Evolutionary conservation across 2,888 invertebrate genomes (phyloP).

Genomic region (Heliconius aoede): DNA sequence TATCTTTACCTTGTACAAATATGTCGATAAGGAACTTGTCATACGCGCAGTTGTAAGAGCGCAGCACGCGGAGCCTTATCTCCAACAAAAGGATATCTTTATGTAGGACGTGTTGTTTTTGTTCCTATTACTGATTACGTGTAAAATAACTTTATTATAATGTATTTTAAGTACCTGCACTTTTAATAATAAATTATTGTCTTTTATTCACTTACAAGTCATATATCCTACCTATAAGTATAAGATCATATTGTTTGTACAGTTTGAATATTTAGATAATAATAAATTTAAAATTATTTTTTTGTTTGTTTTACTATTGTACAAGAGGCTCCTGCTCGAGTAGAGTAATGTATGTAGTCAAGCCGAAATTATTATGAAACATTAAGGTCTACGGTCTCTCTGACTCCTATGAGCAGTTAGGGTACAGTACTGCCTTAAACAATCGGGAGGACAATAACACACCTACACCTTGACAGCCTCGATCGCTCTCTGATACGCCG

Average conservation of each 20-base stretch:
- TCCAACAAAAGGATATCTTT: background rate
- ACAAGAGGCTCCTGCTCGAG: too few relatives aligned
- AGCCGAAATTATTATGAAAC: too few relatives aligned
- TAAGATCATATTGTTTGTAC: slow-evolving; percentile 7
- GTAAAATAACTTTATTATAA: background rate
- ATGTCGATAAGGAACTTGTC: background rate
- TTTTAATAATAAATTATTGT: background rate
- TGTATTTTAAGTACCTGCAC: background rate
- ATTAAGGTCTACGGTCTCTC: too few relatives aligned
- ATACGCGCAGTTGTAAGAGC: background rate
- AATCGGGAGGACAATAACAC: too few relatives aligned
- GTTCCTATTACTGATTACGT: background rate
- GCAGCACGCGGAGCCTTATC: background rate
- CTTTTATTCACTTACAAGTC: background rate
- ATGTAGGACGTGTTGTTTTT: background rate
- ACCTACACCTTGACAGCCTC: too few relatives aligned
- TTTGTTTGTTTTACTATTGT: background rate
- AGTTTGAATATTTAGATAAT: slow-evolving; percentile 6
- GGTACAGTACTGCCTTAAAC: too few relatives aligned
- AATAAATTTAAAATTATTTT: background rate
- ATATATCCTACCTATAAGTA: background rate
- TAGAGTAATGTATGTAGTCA: too few relatives aligned
- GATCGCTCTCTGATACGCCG: too few relatives aligned
- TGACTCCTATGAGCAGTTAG: too few relatives aligned
- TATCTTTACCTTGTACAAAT: slow-evolving; percentile 2